Base-by-base conservation (phyloP, 2,888 invertebrate species). In the Prenolepis imparis region DNA sequence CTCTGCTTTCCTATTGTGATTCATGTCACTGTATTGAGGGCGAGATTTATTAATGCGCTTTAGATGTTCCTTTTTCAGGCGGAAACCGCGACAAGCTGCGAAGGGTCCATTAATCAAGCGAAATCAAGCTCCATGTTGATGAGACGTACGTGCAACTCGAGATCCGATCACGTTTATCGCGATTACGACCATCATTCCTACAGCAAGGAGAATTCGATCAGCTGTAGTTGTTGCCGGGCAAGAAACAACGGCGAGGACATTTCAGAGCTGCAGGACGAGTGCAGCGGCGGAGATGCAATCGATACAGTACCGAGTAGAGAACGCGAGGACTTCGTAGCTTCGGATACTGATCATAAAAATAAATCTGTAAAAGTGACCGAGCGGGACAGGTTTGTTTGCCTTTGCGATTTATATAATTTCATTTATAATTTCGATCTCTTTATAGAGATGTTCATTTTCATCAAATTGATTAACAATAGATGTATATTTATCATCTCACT, bases 221-320 rank as follows among this genome's bases (percentile, higher is more conserved):
- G 83, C 52, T 89, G 89, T 73, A 87, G 83, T 75, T 89, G 89
- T 66, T 84, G 89, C 44, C 86, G 86, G 48, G 80, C 86, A 68
- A 82, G 87, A 41, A 86, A 83, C 78, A 64, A 57, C 9, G 59
- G 44, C 57, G 68, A 78, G 57, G 61, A 78, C 59, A 52, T 59
- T 67, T 78, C 77, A 52, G 74, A 59, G 61, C 61, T 73, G 82
- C 64, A 48, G 67, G 68, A 89, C n/a, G 84, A 83, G 52, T 84
- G 87, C 57, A 89, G 81, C 55, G 81, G 84, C 5, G 88, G 89
- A n/a, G 89, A 89, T 4, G 39, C 84, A 61, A 77, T 89, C 41
- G 88, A 86, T 24, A 68, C 77, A 52, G 82, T 84, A 18, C 82
- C 86, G 9, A 83, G 86, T 24, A 83, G 78, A 83, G 85, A 88